Percentiles rank a stretch among this genome's conserved stretches.
These are phyloP conservation scores for Arrhamphus sclerolepis DNA, from an alignment of 2,797 vertebrate genomes.

Conservation along the genomic window DNA sequence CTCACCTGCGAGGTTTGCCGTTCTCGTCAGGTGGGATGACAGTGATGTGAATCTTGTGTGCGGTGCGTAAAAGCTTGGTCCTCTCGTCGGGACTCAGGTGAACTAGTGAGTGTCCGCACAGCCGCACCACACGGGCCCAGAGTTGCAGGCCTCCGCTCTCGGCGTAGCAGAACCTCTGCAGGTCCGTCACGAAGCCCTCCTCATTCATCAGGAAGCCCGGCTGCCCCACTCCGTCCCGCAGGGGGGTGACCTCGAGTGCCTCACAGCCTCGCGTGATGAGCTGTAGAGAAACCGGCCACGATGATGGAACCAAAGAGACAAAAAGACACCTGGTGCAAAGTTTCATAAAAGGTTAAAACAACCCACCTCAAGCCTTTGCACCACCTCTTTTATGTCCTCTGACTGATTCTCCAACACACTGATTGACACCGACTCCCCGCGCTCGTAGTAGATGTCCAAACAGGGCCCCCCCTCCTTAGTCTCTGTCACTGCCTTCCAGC, in stretches of 20 bases:
- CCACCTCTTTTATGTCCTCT: conserved; percentile 88
- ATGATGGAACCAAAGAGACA: conserved; percentile 7
- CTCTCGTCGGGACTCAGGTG: conserved; percentile 81
- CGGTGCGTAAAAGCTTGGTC: conserved; percentile 81
- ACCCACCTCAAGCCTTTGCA: conserved; percentile 90
- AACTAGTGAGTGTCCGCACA: conserved; percentile 86
- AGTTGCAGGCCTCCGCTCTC: conserved; percentile 89
- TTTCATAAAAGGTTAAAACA: neutral
- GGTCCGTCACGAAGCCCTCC: conserved; percentile 89
- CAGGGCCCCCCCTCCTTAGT: conserved; percentile 77
- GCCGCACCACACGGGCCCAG: conserved; percentile 86
- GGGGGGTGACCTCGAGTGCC: conserved; percentile 87
- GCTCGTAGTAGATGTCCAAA: conserved; percentile 90
- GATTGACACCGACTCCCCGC: conserved; percentile 85
- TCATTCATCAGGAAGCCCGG: conserved; percentile 89
- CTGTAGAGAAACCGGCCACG: conserved; percentile 58
- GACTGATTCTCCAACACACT: conserved; percentile 79
- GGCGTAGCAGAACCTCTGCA: conserved; percentile 90
- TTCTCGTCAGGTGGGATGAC: conserved; percentile 90
- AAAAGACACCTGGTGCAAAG: neutral
- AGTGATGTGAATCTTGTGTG: conserved; percentile 91
- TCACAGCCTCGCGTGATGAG: conserved; percentile 91
- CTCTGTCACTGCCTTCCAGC: conserved; percentile 86
- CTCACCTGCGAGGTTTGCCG: conserved; percentile 90
- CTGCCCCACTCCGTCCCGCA: conserved; percentile 89